A percentile compares a stretch with the other conserved stretches of the same genome.
Evolutionary conservation across 2,113 vertebrate genomes (phyloP).

Genomic region (Dipodomys stephensi): DNA sequence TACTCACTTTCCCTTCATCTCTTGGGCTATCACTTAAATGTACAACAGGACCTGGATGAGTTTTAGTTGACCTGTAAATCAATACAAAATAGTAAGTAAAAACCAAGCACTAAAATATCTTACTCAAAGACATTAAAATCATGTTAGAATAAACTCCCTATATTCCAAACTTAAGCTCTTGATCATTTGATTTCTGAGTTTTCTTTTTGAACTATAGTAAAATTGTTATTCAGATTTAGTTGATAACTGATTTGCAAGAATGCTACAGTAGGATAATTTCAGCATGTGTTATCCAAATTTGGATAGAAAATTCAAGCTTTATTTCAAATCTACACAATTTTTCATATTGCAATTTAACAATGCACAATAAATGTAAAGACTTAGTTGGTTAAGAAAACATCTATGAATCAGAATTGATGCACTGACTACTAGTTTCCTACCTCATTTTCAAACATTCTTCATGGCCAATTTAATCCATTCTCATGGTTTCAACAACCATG

Average conservation of each 20-base stretch:
- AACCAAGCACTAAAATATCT: constrained; percentile 51
- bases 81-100: constrained; percentile 75
- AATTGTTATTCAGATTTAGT: background rate
- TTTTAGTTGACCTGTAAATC: constrained; percentile 95
- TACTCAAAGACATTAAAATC: constrained; percentile 52
- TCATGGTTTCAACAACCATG: too few species aligned
- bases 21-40: constrained; percentile 98
- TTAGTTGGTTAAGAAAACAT: too few species aligned
- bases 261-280: background rate
- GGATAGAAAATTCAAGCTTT: background rate
- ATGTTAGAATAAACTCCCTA: constrained; percentile 20
- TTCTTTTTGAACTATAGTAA: background rate
- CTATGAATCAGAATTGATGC: too few species aligned
- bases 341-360: constrained; percentile 38
- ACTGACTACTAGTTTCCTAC: too few species aligned
- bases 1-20: constrained; percentile 98
- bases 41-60: constrained; percentile 98
- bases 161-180: background rate
- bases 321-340: background rate
- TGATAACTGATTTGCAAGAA: background rate
- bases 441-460: too few species aligned
- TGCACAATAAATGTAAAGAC: background rate
- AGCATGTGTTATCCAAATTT: constrained; percentile 20
- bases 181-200: background rate
- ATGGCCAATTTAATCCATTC: too few species aligned